Evolutionary conservation across 1,140 invertebrate species (phyloP).

Genomic region (Phortica variegata): DNA sequence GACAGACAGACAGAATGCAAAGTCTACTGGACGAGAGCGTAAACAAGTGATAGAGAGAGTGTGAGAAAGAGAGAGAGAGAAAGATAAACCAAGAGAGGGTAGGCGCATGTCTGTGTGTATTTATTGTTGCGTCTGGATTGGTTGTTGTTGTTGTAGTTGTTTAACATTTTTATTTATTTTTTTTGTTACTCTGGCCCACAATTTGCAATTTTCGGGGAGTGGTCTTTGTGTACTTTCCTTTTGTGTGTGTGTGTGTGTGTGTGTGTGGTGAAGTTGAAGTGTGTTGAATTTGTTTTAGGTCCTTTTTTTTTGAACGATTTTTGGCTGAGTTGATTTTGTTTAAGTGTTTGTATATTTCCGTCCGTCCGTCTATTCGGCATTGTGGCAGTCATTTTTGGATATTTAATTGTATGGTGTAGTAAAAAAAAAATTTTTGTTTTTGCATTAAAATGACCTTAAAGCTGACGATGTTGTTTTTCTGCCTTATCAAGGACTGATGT

Average conservation of each 20-base stretch:
- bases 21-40: too few relatives aligned
- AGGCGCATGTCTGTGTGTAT: slow-evolving; percentile 14
- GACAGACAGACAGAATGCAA: too few relatives aligned
- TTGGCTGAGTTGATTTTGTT: slow-evolving; percentile 43
- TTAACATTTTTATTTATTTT: slow-evolving; percentile 36
- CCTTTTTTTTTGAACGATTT: too few relatives aligned
- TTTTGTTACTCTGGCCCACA: slow-evolving; percentile 29
- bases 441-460: slow-evolving; percentile 49
- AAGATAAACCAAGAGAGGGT: too few relatives aligned
- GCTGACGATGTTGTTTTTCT: slow-evolving; percentile 48
- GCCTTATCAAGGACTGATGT: too few relatives aligned
- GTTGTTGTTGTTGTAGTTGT: slow-evolving; percentile 28
- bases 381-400: slow-evolving; percentile 2
- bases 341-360: slow-evolving; percentile 23
- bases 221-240: slow-evolving; percentile 29
- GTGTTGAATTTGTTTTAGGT: not conserved
- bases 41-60: too few relatives aligned
- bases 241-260: slow-evolving; percentile 4
- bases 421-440: too few relatives aligned
- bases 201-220: slow-evolving; percentile 54
- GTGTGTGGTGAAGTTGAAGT: slow-evolving; percentile 13
- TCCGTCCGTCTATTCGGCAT: not conserved
- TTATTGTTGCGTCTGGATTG: slow-evolving; percentile 50
- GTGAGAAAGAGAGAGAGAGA: too few relatives aligned
- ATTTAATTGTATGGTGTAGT: not conserved